A percentile compares a stretch with the other conserved stretches of the same genome.
Evolutionary conservation across 2,888 invertebrate species (phyloP).

Genomic region (Drosophila lacicola): DNA sequence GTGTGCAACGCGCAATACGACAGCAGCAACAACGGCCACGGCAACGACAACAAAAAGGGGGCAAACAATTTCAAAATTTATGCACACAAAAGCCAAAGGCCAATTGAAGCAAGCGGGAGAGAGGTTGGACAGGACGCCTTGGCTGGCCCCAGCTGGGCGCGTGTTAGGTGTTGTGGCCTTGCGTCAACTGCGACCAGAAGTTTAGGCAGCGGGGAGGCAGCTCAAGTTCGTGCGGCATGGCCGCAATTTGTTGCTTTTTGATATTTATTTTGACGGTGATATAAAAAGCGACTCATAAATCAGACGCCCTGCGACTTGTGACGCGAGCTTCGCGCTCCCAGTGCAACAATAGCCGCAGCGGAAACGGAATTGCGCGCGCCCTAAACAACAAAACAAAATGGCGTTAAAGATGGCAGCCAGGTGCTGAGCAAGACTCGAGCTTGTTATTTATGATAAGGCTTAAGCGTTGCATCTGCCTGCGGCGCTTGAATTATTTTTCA

Average conservation of each 20-base stretch:
- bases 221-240: conserved; percentile 4
- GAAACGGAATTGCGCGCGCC: conserved; percentile 50
- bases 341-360: conserved; percentile 53
- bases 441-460: conserved; percentile 67
- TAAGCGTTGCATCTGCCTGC: conserved; percentile 54
- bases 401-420: conserved; percentile 44
- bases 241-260: conserved; percentile 76
- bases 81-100: conserved; percentile 45
- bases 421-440: conserved; percentile 60
- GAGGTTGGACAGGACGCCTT: conserved; percentile 33
- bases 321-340: conserved; percentile 16
- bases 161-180: conserved; percentile 59
- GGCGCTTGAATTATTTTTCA: conserved; percentile 17
- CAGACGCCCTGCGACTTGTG: conserved; percentile 55
- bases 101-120: conserved; percentile 12
- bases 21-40: conserved; percentile 13
- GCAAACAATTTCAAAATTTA: conserved; percentile 57
- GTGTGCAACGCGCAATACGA: conserved; percentile 49
- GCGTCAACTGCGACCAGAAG: conserved; percentile 53
- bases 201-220: conserved; percentile 20
- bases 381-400: conserved; percentile 31
- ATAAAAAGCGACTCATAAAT: conserved; percentile 69
- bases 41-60: conserved; percentile 15
- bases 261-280: conserved; percentile 71
- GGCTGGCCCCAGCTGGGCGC: conserved; percentile 52